Evolutionary conservation across 2,888 invertebrate species (phyloP), one percentile per base, ranked within the genome.

Genomic region (Villa cingulata): DNA sequence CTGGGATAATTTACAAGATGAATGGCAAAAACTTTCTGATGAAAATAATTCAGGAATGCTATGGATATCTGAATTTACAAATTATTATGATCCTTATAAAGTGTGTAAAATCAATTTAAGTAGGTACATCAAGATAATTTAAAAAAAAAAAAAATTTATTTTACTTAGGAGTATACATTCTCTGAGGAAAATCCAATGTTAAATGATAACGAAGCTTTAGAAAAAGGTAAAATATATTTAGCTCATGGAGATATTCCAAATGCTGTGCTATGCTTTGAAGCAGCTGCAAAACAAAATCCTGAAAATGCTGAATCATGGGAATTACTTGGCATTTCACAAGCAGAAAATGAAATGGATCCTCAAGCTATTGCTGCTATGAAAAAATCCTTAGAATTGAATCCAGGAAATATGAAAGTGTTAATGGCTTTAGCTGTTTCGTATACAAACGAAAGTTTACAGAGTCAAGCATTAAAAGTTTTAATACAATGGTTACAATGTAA

Each of bases 311-410:
- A 89, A 67, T 86, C 84, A 1, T 95, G 95, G 95, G 79, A 85
- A 52, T 71, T 86, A 34, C 71, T 95, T 41, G 95, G 95, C 12
- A 85, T 84, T 45, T 86, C 92, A 29, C 95, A 96, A 68, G 92
- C 97, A 37, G 94, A 97, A 74, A 98, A 98, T 72, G 98, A 99
- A 72, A 94, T 71, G 78, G 97, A 98, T 69, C 86, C 88, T 4
- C 74, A 81, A 56, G 94, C 94, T 12, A 97, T 98, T 58, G 80
- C 86, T 41, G 97, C 97, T 0, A 72, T 97, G 29, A 86, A 84
- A 62, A 85, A 81, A 66, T 91, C 92, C 49, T 64, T 92, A 42
- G 76, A 80, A 48, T 64, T 96, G 46, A 81, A 88, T 51, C 85
- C 90, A 0, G 73, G 76, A 12, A 91, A 94, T 66, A 70, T 84